Evolutionary conservation across 2,888 invertebrate species (phyloP), one percentile per base, ranked within the genome.

Genomic region (Melanotus villosus): DNA sequence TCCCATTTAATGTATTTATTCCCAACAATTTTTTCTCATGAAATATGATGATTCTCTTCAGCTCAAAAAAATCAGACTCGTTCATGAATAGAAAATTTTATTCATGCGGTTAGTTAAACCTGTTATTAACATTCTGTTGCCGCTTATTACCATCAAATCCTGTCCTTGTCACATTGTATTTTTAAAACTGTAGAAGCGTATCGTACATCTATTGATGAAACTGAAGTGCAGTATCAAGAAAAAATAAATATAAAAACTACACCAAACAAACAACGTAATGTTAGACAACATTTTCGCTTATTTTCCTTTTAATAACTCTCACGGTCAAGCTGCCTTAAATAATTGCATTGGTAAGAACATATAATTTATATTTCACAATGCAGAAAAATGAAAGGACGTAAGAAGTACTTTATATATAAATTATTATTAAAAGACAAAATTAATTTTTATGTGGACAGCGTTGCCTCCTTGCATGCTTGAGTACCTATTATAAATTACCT

Each of bases 121-220:
- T 62, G 52, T 67, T 30, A 67, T 67, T 67, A 67, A 50, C 36
- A 54, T 47, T 60, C 26, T 67, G 30, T 41, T 60, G 50, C 54
- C 34, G 62, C 47, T 65, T 62, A 62, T 67, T 67, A 56, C 12
- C 21, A 34, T 16, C 23, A 38, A 67, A 62, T 43, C 41, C 23
- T 45, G 56, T 45, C 67, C 62, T 67, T 60, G 62, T 56, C 56
- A 54, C 47, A 67, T 34, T 62, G 47, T 62, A 47, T 45, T 67
- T n/a, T 56, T 43, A 38, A 62, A 62, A 62, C 26, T 19, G 41
- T 21, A 56, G 43, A 30, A 62, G 56, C 67, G 67, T 56, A 67
- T 32, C 52, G 30, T 56, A 18, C 45, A 64, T 19, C 52, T 34
- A 32, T 47, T 47, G 47, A 47, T 47, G 26, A 47, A 23, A 23